These are phyloP conservation scores for Anoplopoma fimbria DNA, from an alignment of 2,113 vertebrate genomes.

Conservation along the genomic window DNA sequence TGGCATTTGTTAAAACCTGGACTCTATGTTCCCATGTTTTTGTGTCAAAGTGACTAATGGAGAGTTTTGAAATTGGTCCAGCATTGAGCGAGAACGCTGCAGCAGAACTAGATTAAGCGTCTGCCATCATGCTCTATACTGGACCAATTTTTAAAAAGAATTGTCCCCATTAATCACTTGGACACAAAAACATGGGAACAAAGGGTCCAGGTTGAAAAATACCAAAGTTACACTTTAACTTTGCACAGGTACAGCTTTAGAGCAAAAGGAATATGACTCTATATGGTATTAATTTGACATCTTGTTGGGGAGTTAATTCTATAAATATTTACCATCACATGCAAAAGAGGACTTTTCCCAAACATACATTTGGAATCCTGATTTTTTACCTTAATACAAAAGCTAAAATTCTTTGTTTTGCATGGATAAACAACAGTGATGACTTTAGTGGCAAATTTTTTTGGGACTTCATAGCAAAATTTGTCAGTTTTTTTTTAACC, in stretches of 20 bases:
- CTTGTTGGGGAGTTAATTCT: background rate
- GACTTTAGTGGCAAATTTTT: background rate
- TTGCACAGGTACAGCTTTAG: background rate
- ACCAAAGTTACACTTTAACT: too few relatives aligned
- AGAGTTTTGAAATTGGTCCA: background rate
- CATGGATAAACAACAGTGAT: background rate
- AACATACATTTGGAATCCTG: background rate
- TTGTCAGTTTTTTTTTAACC: background rate
- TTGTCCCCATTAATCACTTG: background rate
- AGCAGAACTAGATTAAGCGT: background rate
- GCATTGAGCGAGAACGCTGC: background rate
- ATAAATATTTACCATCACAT: background rate
- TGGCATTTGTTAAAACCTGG: background rate
- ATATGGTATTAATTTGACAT: background rate
- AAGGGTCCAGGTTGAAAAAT: background rate
- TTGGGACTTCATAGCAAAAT: background rate
- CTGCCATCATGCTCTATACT: too few relatives aligned
- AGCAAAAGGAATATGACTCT: background rate
- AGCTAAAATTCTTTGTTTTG: background rate
- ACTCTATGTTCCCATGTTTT: background rate
- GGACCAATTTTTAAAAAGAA: background rate
- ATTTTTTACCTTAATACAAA: background rate
- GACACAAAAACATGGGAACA: background rate
- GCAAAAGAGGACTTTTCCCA: too few relatives aligned
- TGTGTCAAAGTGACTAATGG: background rate